Percentiles rank a stretch among this genome's conserved stretches.
phyloP scores from a whole-genome alignment of 1,140 invertebrate species.

The Neotoxoptera formosana region DNA sequence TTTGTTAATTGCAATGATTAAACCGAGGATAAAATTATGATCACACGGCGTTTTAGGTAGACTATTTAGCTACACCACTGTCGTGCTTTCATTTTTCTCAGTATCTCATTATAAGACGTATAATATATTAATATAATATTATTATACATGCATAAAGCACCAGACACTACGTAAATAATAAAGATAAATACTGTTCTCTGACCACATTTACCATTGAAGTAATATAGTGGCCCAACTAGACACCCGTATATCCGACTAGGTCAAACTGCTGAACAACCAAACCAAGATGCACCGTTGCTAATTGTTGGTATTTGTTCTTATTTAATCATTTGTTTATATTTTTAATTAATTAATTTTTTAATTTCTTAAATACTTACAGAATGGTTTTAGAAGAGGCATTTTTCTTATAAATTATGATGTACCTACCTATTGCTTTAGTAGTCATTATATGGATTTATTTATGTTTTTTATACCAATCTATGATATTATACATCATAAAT shows the following conservation, averaged over 20 bases:
- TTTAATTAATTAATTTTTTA: neutral
- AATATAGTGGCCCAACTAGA: no score
- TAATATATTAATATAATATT: neutral
- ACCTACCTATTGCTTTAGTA: no score
- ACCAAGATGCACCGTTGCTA: neutral
- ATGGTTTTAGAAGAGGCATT: no score
- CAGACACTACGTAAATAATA: neutral
- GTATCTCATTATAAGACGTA: neutral
- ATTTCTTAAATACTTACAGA: no score
- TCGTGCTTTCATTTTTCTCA: neutral
- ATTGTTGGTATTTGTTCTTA: neutral
- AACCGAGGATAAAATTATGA: no score
- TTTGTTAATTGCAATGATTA: neutral
- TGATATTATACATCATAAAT: no score
- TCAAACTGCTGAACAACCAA: neutral
- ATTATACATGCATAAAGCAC: neutral
- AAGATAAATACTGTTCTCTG: neutral
- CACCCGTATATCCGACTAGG: neutral
- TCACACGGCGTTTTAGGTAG: neutral
- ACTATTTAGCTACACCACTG: neutral
- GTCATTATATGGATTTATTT: no score
- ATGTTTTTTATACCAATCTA: no score
- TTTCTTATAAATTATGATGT: no score
- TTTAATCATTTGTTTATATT: neutral
- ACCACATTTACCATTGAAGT: neutral